A percentile compares a stretch with the other conserved stretches of the same genome.
These are phyloP conservation scores for Mythimna ferrago DNA, from an alignment of 2,888 invertebrate genomes.

Conservation along the genomic window DNA sequence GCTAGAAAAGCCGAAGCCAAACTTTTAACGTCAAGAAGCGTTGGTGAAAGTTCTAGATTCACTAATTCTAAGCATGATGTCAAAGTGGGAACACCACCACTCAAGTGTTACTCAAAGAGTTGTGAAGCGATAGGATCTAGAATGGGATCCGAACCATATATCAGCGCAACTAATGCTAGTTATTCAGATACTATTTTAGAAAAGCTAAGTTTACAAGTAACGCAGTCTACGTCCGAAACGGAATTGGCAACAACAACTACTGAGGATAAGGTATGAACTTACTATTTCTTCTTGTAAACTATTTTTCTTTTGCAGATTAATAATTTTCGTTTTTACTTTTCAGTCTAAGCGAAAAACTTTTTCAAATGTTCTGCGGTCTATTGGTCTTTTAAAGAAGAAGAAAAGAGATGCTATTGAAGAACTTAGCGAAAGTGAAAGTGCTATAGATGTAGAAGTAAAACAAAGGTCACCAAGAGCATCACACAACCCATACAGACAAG, in stretches of 20 bases:
- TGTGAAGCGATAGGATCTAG: slow-evolving; percentile 83
- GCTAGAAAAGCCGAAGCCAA: slow-evolving; percentile 42
- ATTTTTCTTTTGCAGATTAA: not conserved
- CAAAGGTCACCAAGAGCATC: slow-evolving; percentile 66
- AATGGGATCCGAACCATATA: slow-evolving; percentile 69
- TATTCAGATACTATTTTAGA: slow-evolving; percentile 83
- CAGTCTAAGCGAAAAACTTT: slow-evolving; percentile 77
- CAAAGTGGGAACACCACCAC: slow-evolving; percentile 78
- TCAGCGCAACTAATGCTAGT: slow-evolving; percentile 73
- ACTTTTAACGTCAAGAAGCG: slow-evolving; percentile 72
- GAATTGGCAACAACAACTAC: slow-evolving; percentile 70
- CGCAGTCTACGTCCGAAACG: slow-evolving; percentile 73
- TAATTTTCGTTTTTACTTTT: slow-evolving; percentile 56
- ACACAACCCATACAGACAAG: slow-evolving; percentile 74
- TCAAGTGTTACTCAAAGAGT: slow-evolving; percentile 83
- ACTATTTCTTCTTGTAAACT: not conserved
- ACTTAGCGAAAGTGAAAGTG: slow-evolving; percentile 77
- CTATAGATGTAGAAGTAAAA: slow-evolving; percentile 70
- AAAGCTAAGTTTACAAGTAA: slow-evolving; percentile 76
- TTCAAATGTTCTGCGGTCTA: slow-evolving; percentile 74
- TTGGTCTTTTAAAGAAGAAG: slow-evolving; percentile 79
- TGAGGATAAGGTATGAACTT: slow-evolving; percentile 39
- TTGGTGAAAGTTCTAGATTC: slow-evolving; percentile 73
- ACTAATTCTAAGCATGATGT: slow-evolving; percentile 78
- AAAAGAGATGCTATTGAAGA: slow-evolving; percentile 79